A percentile compares a stretch with the other conserved stretches of the same genome.
Evolutionary conservation across 2,888 invertebrate genomes (phyloP).

Genomic region (Boloria selene): DNA sequence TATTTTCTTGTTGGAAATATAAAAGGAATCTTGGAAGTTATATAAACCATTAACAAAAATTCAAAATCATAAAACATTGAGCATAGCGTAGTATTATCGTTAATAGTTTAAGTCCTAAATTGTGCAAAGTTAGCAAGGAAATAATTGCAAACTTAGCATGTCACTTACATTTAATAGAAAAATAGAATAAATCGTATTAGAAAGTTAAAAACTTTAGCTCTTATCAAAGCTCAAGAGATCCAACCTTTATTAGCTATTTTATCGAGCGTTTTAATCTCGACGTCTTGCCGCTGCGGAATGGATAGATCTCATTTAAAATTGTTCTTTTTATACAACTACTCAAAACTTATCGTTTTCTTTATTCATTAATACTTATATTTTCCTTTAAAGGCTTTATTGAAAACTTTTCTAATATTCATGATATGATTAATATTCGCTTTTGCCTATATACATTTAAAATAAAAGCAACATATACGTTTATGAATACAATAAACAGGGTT

Average conservation of each 20-base stretch:
- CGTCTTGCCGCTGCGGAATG: constrained; percentile 38
- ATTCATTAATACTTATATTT: constrained; percentile 11
- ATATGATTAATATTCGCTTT: not conserved
- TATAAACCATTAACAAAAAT: no score
- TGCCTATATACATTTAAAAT: no score
- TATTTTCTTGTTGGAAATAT: no score
- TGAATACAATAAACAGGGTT: no score
- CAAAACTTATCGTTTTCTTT: constrained; percentile 31
- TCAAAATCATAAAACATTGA: no score
- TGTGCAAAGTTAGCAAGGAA: not conserved
- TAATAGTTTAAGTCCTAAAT: no score
- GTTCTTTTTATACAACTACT: constrained; percentile 33
- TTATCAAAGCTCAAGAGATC: constrained; percentile 41
- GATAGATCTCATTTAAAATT: constrained; percentile 37
- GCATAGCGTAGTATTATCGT: no score
- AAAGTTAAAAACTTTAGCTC: constrained; percentile 39
- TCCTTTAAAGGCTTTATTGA: not conserved
- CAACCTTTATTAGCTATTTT: constrained; percentile 43
- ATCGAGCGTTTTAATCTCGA: constrained; percentile 43
- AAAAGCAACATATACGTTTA: no score
- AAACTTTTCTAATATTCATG: not conserved
- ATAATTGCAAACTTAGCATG: constrained; percentile 1
- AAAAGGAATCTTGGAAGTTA: no score
- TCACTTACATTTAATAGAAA: constrained; percentile 29
- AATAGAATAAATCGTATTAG: constrained; percentile 27